Evolutionary conservation across 2,888 invertebrate species (phyloP), one percentile per base, ranked within the genome.

Genomic region (Ophion ventricosus): DNA sequence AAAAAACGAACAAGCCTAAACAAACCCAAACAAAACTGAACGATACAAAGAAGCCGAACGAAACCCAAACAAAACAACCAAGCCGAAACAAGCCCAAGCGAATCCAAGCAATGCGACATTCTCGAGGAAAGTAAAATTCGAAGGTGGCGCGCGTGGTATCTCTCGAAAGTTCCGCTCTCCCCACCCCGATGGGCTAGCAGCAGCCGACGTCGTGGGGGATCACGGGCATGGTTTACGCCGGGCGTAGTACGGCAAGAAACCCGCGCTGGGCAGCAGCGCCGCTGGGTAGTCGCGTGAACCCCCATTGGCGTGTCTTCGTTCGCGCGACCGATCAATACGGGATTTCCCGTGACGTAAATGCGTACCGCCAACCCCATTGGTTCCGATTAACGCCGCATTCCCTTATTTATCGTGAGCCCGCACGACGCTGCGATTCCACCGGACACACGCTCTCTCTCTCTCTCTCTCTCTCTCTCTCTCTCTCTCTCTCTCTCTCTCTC

Each of bases 381-480:
- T 92, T 92, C 91, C 90, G 91, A 92, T 92, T 91, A 93, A 93
- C 91, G 88, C 94, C 94, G 94, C 94, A 94, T 94, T 94, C 93
- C 92, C 94, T 94, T 94, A 94, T 94, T 94, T 94, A 94, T 94
- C 94, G 94, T 94, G 93, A 92, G 93, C 85, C 88, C 93, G 93
- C 93, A 93, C 77, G 49, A 66, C 5, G 35, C 43, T 40, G 67
- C 77, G 80, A 82, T 84, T 20, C 75, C 61, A 72, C 56, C 40
- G 23, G 72, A 76, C 54, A 54, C 66, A 8, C 73, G 11, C 1
- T 67, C 35, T 35, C 7, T 4, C 10, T 0, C 40, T 4, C 40
- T 4, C 40, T 10, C 40, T 4, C 40, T 10, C 40, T 7, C n/a
- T n/a, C n/a, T n/a, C n/a, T n/a, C n/a, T n/a, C n/a, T n/a, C n/a